Conservation (phyloP, 2,797 vertebrate genomes). For the Selene dorsalis region DNA sequence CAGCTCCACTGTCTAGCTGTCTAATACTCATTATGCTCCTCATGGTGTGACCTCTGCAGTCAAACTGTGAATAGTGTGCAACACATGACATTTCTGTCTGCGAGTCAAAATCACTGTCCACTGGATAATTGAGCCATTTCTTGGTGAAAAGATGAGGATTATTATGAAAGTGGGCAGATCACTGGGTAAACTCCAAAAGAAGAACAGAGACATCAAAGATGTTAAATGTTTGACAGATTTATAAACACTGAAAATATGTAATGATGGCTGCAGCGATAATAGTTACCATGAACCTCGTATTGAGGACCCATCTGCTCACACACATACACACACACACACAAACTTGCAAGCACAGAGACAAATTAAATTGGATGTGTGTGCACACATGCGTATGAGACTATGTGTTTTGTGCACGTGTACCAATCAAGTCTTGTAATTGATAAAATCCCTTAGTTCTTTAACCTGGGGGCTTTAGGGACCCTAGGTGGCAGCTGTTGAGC, state of each 20-base stretch:
- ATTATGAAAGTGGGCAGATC: conserved; percentile 49
- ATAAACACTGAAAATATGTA: conserved; percentile 77
- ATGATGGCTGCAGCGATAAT: conserved; percentile 71
- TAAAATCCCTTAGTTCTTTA: conserved; percentile 75
- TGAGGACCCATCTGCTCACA: conserved; percentile 36
- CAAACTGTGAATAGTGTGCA: conserved; percentile 71
- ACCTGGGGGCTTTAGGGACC: conserved; percentile 77
- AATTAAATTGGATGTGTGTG: conserved; percentile 61
- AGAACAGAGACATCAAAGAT: conserved; percentile 69
- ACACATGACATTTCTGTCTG: conserved; percentile 72
- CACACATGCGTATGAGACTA: conserved; percentile 51
- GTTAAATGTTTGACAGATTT: conserved; percentile 79
- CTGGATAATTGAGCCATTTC: conserved; percentile 66
- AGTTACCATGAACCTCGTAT: conserved; percentile 65
- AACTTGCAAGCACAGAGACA: conserved; percentile 2
- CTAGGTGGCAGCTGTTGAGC: conserved; percentile 79
- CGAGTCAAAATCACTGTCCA: conserved; percentile 64
- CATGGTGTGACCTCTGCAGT: conserved; percentile 78
- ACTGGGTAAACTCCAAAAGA: conserved; percentile 42
- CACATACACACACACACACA: conserved; percentile 11
- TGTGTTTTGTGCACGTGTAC: conserved; percentile 66
- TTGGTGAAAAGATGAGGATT: conserved; percentile 36
- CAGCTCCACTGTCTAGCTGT: conserved; percentile 71
- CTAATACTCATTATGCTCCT: conserved; percentile 76
- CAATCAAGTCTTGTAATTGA: conserved; percentile 80